Base-by-base conservation (phyloP, 2,797 vertebrate genomes). In the Adrianichthys oophorus region DNA sequence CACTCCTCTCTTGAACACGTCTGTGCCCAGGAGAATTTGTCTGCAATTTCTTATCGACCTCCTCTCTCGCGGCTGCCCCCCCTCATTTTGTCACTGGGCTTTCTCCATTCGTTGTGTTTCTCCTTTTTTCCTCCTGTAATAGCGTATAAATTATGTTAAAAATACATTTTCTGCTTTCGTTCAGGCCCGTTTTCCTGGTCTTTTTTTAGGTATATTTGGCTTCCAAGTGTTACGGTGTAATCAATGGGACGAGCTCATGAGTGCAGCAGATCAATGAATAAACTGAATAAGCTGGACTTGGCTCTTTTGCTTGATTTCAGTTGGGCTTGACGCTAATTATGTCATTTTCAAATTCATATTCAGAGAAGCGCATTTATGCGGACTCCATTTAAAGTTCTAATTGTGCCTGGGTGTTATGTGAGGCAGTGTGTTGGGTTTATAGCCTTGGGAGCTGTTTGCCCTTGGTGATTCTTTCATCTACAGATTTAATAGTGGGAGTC, bases 401-500 rank as follows among this genome's bases (percentile, higher is more conserved):
- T 82, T 85, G 77, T 56, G 69, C 65, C 63, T 60, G 62, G 7
- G 66, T 61, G 76, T 70, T 72, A 74, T 83, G 74, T 47, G 52
- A 64, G 77, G 72, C 50, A 37, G 37, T 43, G 72, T 69, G 50
- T 81, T 75, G 63, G 75, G 68, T 74, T 69, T 68, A 68, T 52
- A 74, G 86, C 86, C 72, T 45, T 40, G 70, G 80, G 83, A 74
- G 72, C 77, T 68, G 79, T 84, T 85, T 84, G 85, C 84, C 86
- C 86, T 89, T 85, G 85, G 78, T 63, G 56, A 65, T 80, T 84
- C 79, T 82, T 80, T 87, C 75, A 75, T 86, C 86, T 83, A 79
- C 67, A 66, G 42, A 81, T 86, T 87, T 84, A 78, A 83, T 82
- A 75, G 78, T 74, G 47, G 1, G 52, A 83, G 78, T 83, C 85